Conservation (phyloP, 2,113 vertebrate genomes). For the Hemichromis elongatus region DNA sequence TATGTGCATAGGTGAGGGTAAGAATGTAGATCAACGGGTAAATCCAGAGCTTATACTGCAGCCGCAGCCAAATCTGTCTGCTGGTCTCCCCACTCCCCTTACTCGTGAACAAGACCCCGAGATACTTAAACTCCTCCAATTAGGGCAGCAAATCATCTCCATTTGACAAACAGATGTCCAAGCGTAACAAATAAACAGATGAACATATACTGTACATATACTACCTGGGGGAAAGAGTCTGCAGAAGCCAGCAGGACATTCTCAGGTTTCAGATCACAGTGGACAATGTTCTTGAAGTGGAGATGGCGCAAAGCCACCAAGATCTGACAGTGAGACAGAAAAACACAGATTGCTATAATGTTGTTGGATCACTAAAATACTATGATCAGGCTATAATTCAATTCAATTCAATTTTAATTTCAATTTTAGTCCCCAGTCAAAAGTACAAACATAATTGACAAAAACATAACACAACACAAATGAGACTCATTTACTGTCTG, state of each 20-base stretch:
- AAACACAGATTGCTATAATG: neutral
- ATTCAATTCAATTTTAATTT: neutral
- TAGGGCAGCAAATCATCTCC: neutral
- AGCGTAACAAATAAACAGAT: neutral
- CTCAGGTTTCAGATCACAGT: slow-evolving; percentile 97
- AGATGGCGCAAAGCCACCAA: slow-evolving; percentile 93
- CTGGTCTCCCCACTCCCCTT: neutral
- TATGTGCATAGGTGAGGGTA: neutral
- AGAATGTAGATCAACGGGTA: neutral
- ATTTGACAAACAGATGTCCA: neutral
- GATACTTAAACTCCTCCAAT: neutral
- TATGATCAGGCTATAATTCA: neutral
- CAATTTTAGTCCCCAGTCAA: neutral
- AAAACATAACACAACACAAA: neutral
- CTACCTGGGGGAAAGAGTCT: slow-evolving; percentile 92
- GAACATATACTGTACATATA: neutral
- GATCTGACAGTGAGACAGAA: slow-evolving; percentile 73
- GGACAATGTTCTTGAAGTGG: slow-evolving; percentile 98
- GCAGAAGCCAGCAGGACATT: slow-evolving; percentile 93
- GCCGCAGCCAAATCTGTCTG: neutral
- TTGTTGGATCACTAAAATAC: neutral
- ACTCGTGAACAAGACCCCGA: neutral
- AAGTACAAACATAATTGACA: neutral
- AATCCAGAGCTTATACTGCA: neutral
- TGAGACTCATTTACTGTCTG: neutral